Evolutionary conservation across 2,797 vertebrate genomes (phyloP).

Genomic region (Macropodus opercularis): DNA sequence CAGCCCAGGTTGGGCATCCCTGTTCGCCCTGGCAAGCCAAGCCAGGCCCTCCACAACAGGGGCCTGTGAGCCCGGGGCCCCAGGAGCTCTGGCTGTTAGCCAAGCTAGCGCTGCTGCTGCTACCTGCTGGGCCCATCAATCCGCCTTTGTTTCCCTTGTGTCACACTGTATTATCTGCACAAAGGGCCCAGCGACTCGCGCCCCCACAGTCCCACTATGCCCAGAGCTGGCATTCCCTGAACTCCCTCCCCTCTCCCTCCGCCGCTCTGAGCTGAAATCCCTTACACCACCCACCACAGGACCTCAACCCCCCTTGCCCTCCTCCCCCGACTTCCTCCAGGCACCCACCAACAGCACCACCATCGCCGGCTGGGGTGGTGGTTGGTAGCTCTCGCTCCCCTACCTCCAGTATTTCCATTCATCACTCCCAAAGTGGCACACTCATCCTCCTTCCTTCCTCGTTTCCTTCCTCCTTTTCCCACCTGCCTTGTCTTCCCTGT

Average conservation of each 20-base stretch:
- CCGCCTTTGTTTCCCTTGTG: conserved; percentile 96
- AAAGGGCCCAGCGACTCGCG: conserved; percentile 83
- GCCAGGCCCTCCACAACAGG: conserved; percentile 76
- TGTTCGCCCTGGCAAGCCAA: conserved; percentile 73
- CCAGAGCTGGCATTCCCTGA: conserved; percentile 91
- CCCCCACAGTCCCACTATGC: conserved; percentile 81
- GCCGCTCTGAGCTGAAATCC: conserved; percentile 71
- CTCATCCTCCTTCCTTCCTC: conserved; percentile 30
- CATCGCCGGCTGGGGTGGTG: conserved; percentile 34
- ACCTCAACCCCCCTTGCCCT: conserved; percentile 61
- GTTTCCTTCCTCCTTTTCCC: conserved; percentile 33
- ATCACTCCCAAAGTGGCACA: conserved; percentile 40
- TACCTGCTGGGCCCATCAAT: conserved; percentile 99
- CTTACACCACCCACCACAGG: conserved; percentile 78
- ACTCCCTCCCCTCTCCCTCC: conserved; percentile 49
- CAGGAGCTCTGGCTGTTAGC: conserved; percentile 80
- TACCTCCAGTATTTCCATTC: conserved; percentile 38
- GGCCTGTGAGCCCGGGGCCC: conserved; percentile 81
- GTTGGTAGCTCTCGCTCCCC: conserved; percentile 27
- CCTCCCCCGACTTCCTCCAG: conserved; percentile 64
- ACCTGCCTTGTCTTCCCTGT: conserved; percentile 71
- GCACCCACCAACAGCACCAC: conserved; percentile 48
- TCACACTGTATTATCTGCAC: conserved; percentile 97
- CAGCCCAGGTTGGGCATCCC: conserved; percentile 72
- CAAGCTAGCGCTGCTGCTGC: conserved; percentile 89